Evolutionary conservation across 2,888 invertebrate species (phyloP).

Genomic region (Scelioninae gen. 2): DNA sequence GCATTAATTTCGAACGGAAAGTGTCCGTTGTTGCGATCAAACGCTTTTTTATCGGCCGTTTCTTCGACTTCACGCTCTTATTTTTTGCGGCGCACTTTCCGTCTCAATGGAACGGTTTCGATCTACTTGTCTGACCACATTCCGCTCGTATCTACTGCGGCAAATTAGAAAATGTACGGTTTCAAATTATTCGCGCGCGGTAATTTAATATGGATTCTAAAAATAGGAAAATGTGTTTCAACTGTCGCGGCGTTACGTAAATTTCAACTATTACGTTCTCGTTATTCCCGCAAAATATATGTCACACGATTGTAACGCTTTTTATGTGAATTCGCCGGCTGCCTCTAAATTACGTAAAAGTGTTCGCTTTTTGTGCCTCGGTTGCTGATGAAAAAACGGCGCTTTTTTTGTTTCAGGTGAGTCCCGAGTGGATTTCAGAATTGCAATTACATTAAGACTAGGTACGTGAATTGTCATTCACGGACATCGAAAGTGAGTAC

Average conservation of each 20-base stretch:
- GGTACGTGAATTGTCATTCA: too few species aligned
- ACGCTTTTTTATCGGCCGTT: constrained; percentile 23
- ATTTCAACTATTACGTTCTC: background rate
- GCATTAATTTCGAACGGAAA: constrained; percentile 30
- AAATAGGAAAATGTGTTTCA: constrained; percentile 22
- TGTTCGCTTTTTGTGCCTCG: background rate
- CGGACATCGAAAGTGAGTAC: too few species aligned
- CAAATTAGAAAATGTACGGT: constrained; percentile 57
- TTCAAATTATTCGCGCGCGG: constrained; percentile 33
- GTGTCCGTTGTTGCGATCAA: constrained; percentile 22
- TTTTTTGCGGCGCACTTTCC: constrained; percentile 44
- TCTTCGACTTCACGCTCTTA: constrained; percentile 21
- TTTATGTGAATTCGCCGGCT: too few species aligned
- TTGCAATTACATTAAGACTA: too few species aligned
- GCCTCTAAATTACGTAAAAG: too few species aligned
- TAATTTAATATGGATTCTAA: constrained; percentile 39
- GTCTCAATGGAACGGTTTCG: constrained; percentile 56
- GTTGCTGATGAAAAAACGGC: too few species aligned
- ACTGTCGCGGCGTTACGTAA: constrained; percentile 3
- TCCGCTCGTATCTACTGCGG: constrained; percentile 58
- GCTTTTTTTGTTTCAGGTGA: constrained; percentile 26
- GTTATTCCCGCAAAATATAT: background rate
- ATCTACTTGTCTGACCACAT: constrained; percentile 59
- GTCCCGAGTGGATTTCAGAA: too few species aligned
- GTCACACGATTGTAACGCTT: constrained; percentile 3